Evolutionary conservation across 2,888 invertebrate species (phyloP).

Genomic region (Philaethria dido): DNA sequence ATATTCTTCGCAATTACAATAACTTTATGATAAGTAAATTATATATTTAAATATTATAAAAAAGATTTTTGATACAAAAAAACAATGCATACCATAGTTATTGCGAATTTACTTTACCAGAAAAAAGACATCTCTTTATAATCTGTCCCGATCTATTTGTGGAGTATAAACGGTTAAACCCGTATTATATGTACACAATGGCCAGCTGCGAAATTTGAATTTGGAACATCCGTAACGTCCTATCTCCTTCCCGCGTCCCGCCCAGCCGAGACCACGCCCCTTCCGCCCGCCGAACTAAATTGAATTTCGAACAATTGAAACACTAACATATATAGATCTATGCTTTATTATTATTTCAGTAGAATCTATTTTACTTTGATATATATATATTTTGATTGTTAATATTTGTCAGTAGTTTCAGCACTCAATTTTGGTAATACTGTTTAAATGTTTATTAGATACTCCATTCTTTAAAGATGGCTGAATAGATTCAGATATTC

Average conservation of each 20-base stretch:
- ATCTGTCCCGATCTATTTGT: slow-evolving; percentile 35
- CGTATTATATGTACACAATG: slow-evolving; percentile 43
- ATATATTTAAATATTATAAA: background rate
- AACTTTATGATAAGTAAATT: too few species aligned
- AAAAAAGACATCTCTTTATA: background rate
- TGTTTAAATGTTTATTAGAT: background rate
- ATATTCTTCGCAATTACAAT: too few species aligned
- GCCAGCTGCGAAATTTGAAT: slow-evolving; percentile 55
- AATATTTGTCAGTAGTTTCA: slow-evolving; percentile 7
- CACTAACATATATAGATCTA: slow-evolving; percentile 45
- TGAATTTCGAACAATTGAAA: slow-evolving; percentile 64
- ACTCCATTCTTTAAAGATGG: background rate
- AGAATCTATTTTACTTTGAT: slow-evolving; percentile 34
- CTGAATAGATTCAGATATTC: background rate
- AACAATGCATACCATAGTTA: background rate
- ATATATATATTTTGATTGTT: slow-evolving; percentile 23
- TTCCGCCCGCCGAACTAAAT: slow-evolving; percentile 69
- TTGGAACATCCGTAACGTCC: slow-evolving; percentile 58
- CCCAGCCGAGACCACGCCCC: slow-evolving; percentile 73
- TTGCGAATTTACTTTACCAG: background rate
- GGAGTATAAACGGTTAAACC: slow-evolving; percentile 16
- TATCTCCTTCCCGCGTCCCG: slow-evolving; percentile 77
- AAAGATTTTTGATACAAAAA: background rate
- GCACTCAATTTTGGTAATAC: background rate
- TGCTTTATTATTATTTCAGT: slow-evolving; percentile 29